Evolutionary conservation across 2,888 invertebrate genomes (phyloP), one percentile per base, ranked within the genome.

Genomic region (Sussaba pulchella): DNA sequence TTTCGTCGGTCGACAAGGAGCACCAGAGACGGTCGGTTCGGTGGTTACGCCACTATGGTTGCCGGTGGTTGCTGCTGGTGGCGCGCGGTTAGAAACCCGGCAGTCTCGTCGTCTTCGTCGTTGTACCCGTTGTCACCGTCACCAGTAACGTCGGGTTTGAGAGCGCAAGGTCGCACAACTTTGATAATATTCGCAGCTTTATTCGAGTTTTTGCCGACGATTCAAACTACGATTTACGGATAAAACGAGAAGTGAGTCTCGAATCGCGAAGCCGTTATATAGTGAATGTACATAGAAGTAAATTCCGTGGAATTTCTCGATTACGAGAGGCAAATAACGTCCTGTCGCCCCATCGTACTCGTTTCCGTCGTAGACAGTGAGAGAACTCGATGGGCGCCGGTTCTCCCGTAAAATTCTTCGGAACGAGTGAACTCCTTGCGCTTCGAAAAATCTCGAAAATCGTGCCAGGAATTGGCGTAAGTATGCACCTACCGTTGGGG

Each of bases 31-130:
- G 66, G 78, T 75, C 64, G 57, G 47, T 70, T 19, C 63, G 82
- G 77, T 64, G 81, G 84, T 85, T 81, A 72, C 72, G 84, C 63
- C 81, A 83, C 82, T 71, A 84, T 85, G 84, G 74, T 81, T 78
- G 74, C 77, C 83, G 83, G 81, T 81, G 83, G 63, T 76, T 79
- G 82, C 79, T 83, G 82, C 81, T 45, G 83, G 83, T 83, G 76
- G 63, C 81, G 83, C 82, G 80, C 80, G 83, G 82, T 84, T 83
- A 82, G 83, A 71, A 78, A 63, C 41, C 74, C 57, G 50, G 69
- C 57, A 57, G 31, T 21, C 47, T 52, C 57, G 67, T 54, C 63
- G 39, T 69, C 39, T 52, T 61, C 43, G 63, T 17, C 45, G 31
- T 19, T 50, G 54, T 63, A 43, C 64, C 41, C 50, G 57, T 21